A percentile compares a stretch with the other conserved stretches of the same genome.
phyloP scores from a whole-genome alignment of 2,797 vertebrate species.

The Champsocephalus esox region DNA sequence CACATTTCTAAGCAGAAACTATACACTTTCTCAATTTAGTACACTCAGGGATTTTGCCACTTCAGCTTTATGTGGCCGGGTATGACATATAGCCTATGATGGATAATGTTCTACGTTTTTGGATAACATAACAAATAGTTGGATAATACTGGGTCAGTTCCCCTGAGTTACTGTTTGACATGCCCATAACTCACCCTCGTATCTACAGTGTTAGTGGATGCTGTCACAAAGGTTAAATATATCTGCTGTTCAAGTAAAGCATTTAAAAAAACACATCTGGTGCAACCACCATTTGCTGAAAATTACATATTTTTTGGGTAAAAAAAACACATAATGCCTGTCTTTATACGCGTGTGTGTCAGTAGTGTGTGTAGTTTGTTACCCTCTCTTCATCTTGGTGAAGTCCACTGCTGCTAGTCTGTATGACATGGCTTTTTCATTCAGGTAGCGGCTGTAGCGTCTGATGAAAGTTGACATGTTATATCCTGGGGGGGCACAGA shows the following conservation, averaged over 20 bases:
- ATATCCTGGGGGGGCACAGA: conserved; percentile 84
- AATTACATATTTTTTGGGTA: background rate
- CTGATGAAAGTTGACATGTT: conserved; percentile 98
- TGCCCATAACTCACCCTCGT: background rate
- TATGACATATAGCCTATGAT: background rate
- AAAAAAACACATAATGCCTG: background rate
- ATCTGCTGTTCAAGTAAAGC: background rate
- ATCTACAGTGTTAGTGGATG: background rate
- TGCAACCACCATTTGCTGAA: background rate
- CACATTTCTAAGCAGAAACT: too few relatives aligned
- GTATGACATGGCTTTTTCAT: conserved; percentile 96
- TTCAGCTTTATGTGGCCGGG: background rate
- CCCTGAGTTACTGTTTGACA: too few relatives aligned
- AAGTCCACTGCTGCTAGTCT: conserved; percentile 95
- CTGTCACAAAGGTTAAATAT: background rate
- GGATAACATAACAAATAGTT: too few relatives aligned
- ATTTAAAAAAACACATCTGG: background rate
- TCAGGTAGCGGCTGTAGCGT: conserved; percentile 96
- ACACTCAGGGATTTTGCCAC: too few relatives aligned
- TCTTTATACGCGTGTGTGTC: conserved; percentile 8
- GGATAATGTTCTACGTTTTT: too few relatives aligned
- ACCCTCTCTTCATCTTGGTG: conserved; percentile 99
- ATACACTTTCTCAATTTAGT: background rate
- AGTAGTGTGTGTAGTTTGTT: conserved; percentile 54
- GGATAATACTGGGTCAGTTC: too few relatives aligned